A percentile compares a stretch with the other conserved stretches of the same genome.
These are phyloP conservation scores for Centruroides vittatus DNA, from an alignment of 1,140 invertebrate genomes.

Conservation along the genomic window DNA sequence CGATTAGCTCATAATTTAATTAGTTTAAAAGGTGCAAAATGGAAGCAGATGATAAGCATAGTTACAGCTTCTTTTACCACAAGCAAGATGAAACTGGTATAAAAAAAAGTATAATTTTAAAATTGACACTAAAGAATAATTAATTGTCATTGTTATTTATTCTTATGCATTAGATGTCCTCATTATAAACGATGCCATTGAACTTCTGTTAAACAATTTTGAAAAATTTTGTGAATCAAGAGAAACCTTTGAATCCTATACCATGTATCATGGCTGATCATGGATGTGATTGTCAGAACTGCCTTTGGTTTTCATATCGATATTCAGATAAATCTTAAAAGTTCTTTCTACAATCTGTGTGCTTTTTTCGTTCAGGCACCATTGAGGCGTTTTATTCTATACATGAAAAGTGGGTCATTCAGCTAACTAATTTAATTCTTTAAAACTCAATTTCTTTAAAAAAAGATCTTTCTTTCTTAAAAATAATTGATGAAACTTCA, in stretches of 20 bases:
- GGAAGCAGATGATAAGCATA: conserved; percentile 41
- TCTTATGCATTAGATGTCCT: conserved; percentile 22
- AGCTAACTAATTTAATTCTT: too few species aligned
- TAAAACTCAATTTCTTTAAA: too few species aligned
- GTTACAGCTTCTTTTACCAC: conserved; percentile 42
- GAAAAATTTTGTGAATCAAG: conserved; percentile 8
- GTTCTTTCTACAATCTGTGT: too few species aligned
- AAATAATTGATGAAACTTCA: too few species aligned
- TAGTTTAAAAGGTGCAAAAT: conserved; percentile 16
- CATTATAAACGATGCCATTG: conserved; percentile 25
- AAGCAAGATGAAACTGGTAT: conserved; percentile 37
- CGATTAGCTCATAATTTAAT: too few species aligned
- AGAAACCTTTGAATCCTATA: conserved; percentile 24
- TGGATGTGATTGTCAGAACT: conserved; percentile 35
- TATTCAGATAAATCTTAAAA: conserved; percentile 22
- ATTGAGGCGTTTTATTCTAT: too few species aligned
- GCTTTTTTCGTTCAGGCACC: too few species aligned
- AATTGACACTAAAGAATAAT: too few species aligned
- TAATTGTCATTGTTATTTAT: not conserved
- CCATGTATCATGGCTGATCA: conserved; percentile 32
- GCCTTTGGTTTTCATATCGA: conserved; percentile 34
- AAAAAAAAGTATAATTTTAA: too few species aligned
- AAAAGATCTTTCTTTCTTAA: too few species aligned
- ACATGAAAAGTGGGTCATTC: too few species aligned
- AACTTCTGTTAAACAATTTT: conserved; percentile 22